Percentiles rank a stretch among this genome's conserved stretches.
Conservation (phyloP, 1,140 invertebrate genomes). For the Gryon sp. region DNA sequence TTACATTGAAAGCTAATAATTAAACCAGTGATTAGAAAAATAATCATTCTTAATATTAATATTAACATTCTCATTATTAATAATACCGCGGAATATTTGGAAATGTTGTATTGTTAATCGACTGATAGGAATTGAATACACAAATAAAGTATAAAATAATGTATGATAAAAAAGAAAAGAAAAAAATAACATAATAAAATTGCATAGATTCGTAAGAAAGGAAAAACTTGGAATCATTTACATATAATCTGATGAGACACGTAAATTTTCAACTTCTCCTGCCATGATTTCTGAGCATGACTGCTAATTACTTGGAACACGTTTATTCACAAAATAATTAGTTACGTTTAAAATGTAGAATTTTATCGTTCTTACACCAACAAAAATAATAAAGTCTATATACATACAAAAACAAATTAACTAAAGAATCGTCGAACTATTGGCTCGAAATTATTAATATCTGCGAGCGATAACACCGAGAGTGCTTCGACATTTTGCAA, state of each 20-base stretch:
- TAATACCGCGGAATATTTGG: too few species aligned
- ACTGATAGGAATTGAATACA: not conserved
- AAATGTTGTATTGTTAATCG: too few species aligned
- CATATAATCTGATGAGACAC: conserved; percentile 1
- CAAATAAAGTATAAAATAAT: too few species aligned
- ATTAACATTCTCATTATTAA: too few species aligned
- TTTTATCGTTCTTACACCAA: conserved; percentile 20
- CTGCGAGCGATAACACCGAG: conserved; percentile 12
- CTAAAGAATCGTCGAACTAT: not conserved
- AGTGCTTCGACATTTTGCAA: conserved; percentile 31
- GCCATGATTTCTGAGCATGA: not conserved
- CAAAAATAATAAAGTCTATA: not conserved
- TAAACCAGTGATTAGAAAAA: too few species aligned
- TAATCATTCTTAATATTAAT: too few species aligned
- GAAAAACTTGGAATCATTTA: not conserved
- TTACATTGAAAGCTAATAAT: too few species aligned
- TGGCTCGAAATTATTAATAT: conserved; percentile 37
- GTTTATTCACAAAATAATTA: conserved; percentile 21
- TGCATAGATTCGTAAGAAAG: not conserved
- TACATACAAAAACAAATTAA: not conserved
- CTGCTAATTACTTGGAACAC: conserved; percentile 6
- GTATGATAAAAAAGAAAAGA: not conserved
- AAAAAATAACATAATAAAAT: not conserved
- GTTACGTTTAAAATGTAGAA: not conserved
- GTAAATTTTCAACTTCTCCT: not conserved